Evolutionary conservation across 2,888 invertebrate genomes (phyloP).

Genomic region (Mechanitis mazaeus): DNA sequence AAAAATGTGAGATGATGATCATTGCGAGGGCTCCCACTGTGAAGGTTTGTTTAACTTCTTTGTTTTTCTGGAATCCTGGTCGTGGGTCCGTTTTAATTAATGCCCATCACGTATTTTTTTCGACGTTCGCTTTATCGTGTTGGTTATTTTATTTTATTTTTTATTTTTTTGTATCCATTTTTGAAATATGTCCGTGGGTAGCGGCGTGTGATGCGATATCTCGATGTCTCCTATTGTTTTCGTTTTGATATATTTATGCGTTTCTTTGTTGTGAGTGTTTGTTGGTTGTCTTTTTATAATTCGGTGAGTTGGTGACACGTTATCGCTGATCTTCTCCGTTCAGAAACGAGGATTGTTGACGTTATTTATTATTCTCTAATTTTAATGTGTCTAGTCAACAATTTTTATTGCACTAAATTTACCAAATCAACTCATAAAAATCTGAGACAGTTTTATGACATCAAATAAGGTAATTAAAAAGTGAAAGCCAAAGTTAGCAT

Average conservation of each 20-base stretch:
- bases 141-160: conserved; percentile 44
- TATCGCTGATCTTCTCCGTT: conserved; percentile 57
- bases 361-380: conserved; percentile 51
- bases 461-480: conserved; percentile 30
- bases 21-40: conserved; percentile 74
- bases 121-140: conserved; percentile 58
- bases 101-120: conserved; percentile 77
- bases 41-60: conserved; percentile 73
- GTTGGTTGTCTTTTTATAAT: conserved; percentile 44
- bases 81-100: conserved; percentile 77
- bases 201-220: conserved; percentile 71
- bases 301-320: conserved; percentile 58
- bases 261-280: conserved; percentile 62
- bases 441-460: conserved; percentile 17
- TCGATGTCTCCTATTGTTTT: conserved; percentile 74
- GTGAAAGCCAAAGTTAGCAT: conserved; percentile 33
- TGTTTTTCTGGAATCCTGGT: conserved; percentile 73
- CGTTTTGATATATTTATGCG: conserved; percentile 75
- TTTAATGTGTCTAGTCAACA: conserved; percentile 39
- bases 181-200: conserved; percentile 71
- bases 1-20: conserved; percentile 76
- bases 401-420: too few species aligned
- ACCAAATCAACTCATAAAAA: not conserved
- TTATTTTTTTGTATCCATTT: conserved; percentile 63
- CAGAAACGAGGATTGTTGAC: conserved; percentile 50